Percentiles rank a stretch among this genome's conserved stretches.
Conservation (phyloP, 1,140 invertebrate species). For the Eulimnadia texana region DNA sequence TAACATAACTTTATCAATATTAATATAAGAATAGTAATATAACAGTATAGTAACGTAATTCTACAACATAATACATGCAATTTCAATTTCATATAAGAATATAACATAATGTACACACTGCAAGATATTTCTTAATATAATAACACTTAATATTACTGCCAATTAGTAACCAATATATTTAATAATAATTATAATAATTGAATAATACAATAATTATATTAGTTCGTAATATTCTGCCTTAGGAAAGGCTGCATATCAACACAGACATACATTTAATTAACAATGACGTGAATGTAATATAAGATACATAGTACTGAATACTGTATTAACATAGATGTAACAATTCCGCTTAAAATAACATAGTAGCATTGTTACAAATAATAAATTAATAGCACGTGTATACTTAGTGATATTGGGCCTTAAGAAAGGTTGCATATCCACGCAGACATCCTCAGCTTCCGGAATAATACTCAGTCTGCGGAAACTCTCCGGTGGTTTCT, state of each 20-base stretch:
- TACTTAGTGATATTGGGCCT: constrained; percentile 26
- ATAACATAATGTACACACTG: too few species aligned
- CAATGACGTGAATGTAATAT: too few species aligned
- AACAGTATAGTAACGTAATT: too few species aligned
- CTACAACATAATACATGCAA: too few species aligned
- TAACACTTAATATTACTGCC: too few species aligned
- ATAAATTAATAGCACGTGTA: too few species aligned
- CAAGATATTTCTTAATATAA: too few species aligned
- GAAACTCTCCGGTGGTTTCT: constrained; percentile 14
- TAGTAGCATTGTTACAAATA: background rate
- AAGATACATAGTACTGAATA: too few species aligned
- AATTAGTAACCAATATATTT: background rate
- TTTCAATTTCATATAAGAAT: background rate
- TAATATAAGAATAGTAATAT: too few species aligned
- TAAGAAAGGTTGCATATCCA: constrained; percentile 23
- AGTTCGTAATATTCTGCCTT: constrained; percentile 26
- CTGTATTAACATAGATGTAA: background rate
- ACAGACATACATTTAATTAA: too few species aligned
- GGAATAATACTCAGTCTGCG: constrained; percentile 12
- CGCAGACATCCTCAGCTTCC: constrained; percentile 8
- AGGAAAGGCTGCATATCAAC: constrained; percentile 23
- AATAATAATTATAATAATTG: background rate
- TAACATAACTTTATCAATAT: too few species aligned
- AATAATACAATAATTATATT: background rate
- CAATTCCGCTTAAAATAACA: background rate